Evolutionary conservation across 2,797 vertebrate species (phyloP), one percentile per base, ranked within the genome.

Genomic region (Sciurus vulgaris): DNA sequence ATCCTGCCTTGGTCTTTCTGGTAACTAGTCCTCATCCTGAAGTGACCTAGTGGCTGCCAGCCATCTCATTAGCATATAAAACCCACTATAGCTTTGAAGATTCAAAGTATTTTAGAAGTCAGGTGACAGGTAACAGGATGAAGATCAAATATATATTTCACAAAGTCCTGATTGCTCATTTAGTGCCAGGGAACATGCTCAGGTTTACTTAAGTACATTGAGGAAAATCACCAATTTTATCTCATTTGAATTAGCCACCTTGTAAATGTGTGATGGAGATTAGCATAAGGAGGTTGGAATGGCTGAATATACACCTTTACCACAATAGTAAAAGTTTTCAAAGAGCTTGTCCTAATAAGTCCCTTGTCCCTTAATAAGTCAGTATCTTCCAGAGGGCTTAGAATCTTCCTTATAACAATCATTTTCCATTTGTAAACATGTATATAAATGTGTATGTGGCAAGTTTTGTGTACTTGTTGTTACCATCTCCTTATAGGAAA

Each of bases 341-440:
- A 35, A 72, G 47, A 83, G 44, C 47, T 67, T 85, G 20, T 49
- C 18, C 6, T 86, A 49, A n/a, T n/a, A n/a, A n/a, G n/a, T n/a
- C n/a, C n/a, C n/a, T n/a, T n/a, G n/a, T n/a, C 20, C 51, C 7
- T 78, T 86, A 82, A 5, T 54, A 93, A 63, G 54, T 70, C 22
- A 54, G 22, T 54, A 30, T 69, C 86, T 97, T 93, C 20, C 24
- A 74, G 33, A 89, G 44, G 17, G 35, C 63, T 93, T 26, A 35
- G 78, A 54, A 91, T 81, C 18, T 9, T 83, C 26, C 15, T 93
- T 54, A 82, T 18, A 38, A 91, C 47, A 90, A 47, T 86, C 26
- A 61, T 90, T 95, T 97, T 84, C 33, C 41, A 18, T 61, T 1
- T 89, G 33, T 90, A 65, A 88, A 12, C 35, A 67, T 92, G 59